phyloP scores from a whole-genome alignment of 1,140 invertebrate species.

The Semibalanus balanoides region DNA sequence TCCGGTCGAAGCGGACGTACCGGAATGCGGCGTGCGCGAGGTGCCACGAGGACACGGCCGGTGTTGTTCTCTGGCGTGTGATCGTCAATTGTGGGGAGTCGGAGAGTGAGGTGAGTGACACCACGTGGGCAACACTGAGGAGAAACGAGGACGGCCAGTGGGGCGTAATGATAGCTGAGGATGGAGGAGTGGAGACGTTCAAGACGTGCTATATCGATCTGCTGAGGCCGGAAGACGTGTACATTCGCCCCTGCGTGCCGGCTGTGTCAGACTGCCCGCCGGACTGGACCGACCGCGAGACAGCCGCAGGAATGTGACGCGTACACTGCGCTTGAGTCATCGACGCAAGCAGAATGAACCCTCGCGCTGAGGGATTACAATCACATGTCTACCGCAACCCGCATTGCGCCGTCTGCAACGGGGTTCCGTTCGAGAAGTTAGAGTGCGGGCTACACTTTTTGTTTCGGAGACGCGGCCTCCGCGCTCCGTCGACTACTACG shows the following conservation, averaged over 20 bases:
- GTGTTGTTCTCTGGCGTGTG: constrained; percentile 31
- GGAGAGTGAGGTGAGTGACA: no score
- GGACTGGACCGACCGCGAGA: constrained; percentile 26
- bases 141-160: constrained; percentile 16
- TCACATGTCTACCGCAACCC: constrained; percentile 35
- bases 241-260: constrained; percentile 24
- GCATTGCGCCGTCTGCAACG: constrained; percentile 43
- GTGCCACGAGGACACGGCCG: constrained; percentile 33
- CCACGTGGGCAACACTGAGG: constrained; percentile 10
- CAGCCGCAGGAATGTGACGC: constrained; percentile 25
- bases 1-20: constrained; percentile 34
- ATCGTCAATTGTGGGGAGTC: constrained; percentile 28
- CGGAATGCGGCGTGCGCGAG: constrained; percentile 40
- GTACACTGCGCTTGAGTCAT: constrained; percentile 34
- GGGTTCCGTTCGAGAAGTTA: constrained; percentile 27
- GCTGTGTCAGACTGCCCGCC: constrained; percentile 25
- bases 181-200: constrained; percentile 22
- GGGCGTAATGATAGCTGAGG: constrained; percentile 24
- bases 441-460: constrained; percentile 23
- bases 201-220: constrained; percentile 10
- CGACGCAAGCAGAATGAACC: neutral
- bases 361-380: neutral
- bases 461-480: no score
- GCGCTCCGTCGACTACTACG: no score
- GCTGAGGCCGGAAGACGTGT: constrained; percentile 23